Evolutionary conservation across 2,113 vertebrate species (phyloP).

Genomic region (Malurus melanocephalus): DNA sequence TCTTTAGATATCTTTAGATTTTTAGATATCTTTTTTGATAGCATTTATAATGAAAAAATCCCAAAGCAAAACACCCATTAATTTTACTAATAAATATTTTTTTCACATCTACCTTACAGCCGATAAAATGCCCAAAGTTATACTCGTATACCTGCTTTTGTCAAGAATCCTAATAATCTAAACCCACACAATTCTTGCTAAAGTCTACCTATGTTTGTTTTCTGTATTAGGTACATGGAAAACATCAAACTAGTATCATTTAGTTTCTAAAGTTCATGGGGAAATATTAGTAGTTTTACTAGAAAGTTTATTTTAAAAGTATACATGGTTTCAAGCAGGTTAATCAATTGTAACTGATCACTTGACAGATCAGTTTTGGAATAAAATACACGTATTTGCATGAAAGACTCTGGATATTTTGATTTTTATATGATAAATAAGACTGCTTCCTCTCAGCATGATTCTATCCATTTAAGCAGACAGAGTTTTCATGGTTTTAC

Average conservation of each 20-base stretch:
- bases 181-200: neutral
- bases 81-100: neutral
- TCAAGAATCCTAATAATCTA: neutral
- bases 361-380: neutral
- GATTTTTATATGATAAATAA: neutral
- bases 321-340: neutral
- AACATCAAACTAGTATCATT: neutral
- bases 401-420: neutral
- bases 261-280: neutral
- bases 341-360: neutral
- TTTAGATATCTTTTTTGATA: neutral
- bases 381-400: neutral
- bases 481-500: neutral
- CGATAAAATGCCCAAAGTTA: neutral
- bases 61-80: accelerated
- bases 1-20: too few relatives aligned
- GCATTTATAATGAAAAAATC: neutral
- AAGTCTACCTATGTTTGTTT: neutral
- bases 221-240: neutral
- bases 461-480: neutral
- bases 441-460: neutral
- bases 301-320: neutral
- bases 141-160: neutral
- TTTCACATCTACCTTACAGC: neutral
- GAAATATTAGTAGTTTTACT: neutral